A percentile compares a stretch with the other conserved stretches of the same genome.
These are phyloP conservation scores for Agriotes lineatus DNA, from an alignment of 2,888 invertebrate species.

Conservation along the genomic window DNA sequence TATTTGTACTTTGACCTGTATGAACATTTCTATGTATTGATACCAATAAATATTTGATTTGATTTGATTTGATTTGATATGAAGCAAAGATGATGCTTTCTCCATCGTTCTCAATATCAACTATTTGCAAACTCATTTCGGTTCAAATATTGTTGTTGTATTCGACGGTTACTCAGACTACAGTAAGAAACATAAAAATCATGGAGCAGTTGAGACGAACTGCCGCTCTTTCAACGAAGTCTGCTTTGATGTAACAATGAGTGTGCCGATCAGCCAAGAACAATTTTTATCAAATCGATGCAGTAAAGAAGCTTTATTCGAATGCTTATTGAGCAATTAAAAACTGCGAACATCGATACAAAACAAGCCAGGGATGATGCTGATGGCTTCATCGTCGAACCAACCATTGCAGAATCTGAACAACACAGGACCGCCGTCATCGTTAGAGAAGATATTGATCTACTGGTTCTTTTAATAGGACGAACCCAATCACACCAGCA, in stretches of 20 bases:
- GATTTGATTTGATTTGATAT: no score
- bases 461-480: constrained; percentile 59
- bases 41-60: no score
- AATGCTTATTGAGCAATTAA: constrained; percentile 58
- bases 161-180: constrained; percentile 58
- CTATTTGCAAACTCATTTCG: constrained; percentile 50
- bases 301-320: constrained; percentile 52
- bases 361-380: constrained; percentile 54
- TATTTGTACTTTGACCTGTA: no score
- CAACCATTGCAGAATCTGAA: constrained; percentile 56
- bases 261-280: constrained; percentile 53
- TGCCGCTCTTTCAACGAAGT: constrained; percentile 59
- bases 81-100: constrained; percentile 38
- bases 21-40: no score
- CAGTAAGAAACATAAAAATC: constrained; percentile 59
- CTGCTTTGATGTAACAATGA: constrained; percentile 58
- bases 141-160: constrained; percentile 54
- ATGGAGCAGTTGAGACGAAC: constrained; percentile 60
- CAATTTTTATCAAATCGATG: constrained; percentile 50
- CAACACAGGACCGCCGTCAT: constrained; percentile 52
- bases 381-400: constrained; percentile 60
- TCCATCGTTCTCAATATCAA: constrained; percentile 49
- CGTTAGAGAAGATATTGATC: constrained; percentile 61
- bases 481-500: constrained; percentile 53
- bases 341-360: constrained; percentile 58